Evolutionary conservation across 2,113 vertebrate genomes (phyloP).

Genomic region (Stigmatopora argus): DNA sequence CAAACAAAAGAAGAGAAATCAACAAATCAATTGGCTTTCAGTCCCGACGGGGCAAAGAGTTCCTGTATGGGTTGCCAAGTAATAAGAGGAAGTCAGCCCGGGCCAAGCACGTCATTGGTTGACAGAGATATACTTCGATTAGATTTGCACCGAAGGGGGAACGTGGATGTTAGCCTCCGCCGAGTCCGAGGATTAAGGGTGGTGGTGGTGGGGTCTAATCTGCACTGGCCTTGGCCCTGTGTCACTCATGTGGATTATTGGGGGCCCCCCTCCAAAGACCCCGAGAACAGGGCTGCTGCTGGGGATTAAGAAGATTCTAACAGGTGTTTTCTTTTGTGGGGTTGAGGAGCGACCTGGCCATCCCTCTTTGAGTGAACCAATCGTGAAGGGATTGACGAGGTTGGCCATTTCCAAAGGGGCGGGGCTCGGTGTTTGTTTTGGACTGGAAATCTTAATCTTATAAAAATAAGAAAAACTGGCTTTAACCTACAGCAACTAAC

Average conservation of each 20-base stretch:
- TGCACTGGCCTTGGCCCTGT: conserved; percentile 55
- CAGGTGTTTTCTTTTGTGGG: conserved; percentile 67
- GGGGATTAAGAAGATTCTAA: conserved; percentile 60
- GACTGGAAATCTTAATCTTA: conserved; percentile 1
- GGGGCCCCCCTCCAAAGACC: conserved; percentile 31
- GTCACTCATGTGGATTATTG: conserved; percentile 50
- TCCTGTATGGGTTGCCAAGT: conserved; percentile 7
- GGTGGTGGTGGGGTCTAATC: conserved; percentile 48
- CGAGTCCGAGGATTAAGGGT: conserved; percentile 55
- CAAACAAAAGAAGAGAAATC: conserved; percentile 65
- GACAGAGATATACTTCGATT: conserved; percentile 51
- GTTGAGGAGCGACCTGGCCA: conserved; percentile 32
- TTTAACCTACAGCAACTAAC: too few relatives aligned
- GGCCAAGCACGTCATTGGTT: conserved; percentile 21
- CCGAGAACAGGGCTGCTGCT: conserved; percentile 43
- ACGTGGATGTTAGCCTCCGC: conserved; percentile 26
- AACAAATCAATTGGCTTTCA: conserved; percentile 67
- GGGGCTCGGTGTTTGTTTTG: conserved; percentile 15
- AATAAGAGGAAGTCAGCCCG: conserved; percentile 12
- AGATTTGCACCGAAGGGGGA: conserved; percentile 27
- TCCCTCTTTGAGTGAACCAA: conserved; percentile 38
- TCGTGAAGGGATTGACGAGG: conserved; percentile 47
- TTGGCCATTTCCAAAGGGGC: conserved; percentile 17
- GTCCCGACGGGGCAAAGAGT: conserved; percentile 26
- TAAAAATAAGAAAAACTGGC: not conserved